Evolutionary conservation across 2,888 invertebrate genomes (phyloP), one percentile per base, ranked within the genome.

Genomic region (Temnothorax rugatulus): DNA sequence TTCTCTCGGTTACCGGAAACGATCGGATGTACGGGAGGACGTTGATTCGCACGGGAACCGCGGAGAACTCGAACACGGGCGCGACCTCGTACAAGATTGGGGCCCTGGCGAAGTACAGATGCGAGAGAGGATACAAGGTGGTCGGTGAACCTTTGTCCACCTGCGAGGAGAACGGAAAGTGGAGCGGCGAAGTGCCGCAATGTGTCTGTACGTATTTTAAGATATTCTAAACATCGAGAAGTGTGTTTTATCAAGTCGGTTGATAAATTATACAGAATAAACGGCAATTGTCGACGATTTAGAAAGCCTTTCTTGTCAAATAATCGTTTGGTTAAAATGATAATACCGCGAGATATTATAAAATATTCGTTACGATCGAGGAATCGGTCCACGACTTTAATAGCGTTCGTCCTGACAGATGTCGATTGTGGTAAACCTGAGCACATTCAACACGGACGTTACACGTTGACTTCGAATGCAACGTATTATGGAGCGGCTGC

Each of bases 21-120:
- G 99, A 99, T 94, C 96, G 99, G 74, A 97, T 97, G 96, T 98
- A 98, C 93, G 98, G 98, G 0, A 96, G 98, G 41, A 98, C 98
- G 0, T 95, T 98, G 25, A 97, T 98, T 88, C 96, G 97, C 59
- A 95, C 95, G 0, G 95, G 95, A 1, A 98, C 98, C 0, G 95
- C 96, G 0, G 97, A 97, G 74, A 96, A 96, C 84, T 96, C 96
- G 3, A 97, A 96, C 90, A 96, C 96, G 13, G 95, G 95, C 0
- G 96, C 97, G 0, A 97, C 97, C 84, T 97, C 98, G 0, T 98
- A 98, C 95, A 97, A 98, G 93, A 98, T 98, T 88, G 97, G 98
- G 0, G 97, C 98, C 0, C 95, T 98, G 25, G 97, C 97, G 0
- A 98, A 98, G 94, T 99, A 98, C 94, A 96, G 98, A 25, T 99